Conservation (phyloP, 2,888 invertebrate species). For the Synanthedon vespiformis region DNA sequence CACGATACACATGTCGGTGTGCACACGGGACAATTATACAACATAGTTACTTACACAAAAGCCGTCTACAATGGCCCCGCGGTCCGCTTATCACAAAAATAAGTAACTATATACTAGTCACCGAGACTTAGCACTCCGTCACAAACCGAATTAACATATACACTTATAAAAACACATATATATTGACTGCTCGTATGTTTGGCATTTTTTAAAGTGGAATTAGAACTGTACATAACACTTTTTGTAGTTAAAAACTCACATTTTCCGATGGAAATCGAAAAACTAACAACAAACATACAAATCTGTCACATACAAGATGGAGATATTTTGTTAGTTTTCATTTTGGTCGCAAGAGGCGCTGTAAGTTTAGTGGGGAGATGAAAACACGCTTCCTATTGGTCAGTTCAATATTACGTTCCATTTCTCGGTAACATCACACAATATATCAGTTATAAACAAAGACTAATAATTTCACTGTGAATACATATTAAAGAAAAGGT, state of each 20-base stretch:
- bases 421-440: conserved; percentile 8
- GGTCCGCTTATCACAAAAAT: conserved; percentile 70
- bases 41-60: conserved; percentile 59
- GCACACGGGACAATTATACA: conserved; percentile 32
- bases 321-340: conserved; percentile 70
- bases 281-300: conserved; percentile 70
- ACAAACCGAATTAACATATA: conserved; percentile 39
- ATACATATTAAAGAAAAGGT: too few species aligned
- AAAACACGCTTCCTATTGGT: conserved; percentile 32
- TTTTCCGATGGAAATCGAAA: conserved; percentile 49
- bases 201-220: neutral
- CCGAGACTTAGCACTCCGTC: conserved; percentile 60
- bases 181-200: neutral
- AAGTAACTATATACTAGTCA: conserved; percentile 70
- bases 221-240: conserved; percentile 19
- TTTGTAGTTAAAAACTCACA: conserved; percentile 38
- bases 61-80: conserved; percentile 59
- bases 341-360: conserved; percentile 61
- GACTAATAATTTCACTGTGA: too few species aligned
- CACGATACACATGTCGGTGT: conserved; percentile 31
- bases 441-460: too few species aligned
- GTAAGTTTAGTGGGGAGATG: conserved; percentile 28
- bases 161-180: neutral
- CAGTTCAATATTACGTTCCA: conserved; percentile 30
- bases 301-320: conserved; percentile 75